phyloP scores from a whole-genome alignment of 2,888 invertebrate species.

The Caenorhabditis macrosperma region DNA sequence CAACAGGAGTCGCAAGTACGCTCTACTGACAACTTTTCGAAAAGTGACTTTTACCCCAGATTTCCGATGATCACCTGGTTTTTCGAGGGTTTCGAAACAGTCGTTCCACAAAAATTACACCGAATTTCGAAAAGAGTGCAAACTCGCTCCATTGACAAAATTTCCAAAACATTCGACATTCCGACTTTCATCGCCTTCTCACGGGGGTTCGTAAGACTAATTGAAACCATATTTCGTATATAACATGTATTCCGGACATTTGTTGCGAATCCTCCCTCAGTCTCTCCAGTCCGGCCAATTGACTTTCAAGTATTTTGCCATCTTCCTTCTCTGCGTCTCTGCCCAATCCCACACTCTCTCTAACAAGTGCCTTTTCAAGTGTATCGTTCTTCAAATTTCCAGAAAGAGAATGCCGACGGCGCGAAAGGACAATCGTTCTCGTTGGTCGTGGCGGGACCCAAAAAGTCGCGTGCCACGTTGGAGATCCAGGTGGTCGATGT shows the following conservation, averaged over 20 bases:
- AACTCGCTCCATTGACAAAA: too few relatives aligned
- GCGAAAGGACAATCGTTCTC: constrained; percentile 67
- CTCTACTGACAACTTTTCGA: neutral
- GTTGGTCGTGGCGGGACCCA: constrained; percentile 62
- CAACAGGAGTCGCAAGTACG: neutral
- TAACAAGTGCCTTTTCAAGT: constrained; percentile 85
- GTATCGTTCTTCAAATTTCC: constrained; percentile 35
- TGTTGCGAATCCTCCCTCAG: too few relatives aligned
- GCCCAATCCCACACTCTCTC: neutral
- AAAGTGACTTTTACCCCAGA: too few relatives aligned
- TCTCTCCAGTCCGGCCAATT: constrained; percentile 83
- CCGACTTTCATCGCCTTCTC: too few relatives aligned
- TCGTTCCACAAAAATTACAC: too few relatives aligned
- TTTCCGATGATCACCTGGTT: too few relatives aligned
- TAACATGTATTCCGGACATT: too few relatives aligned
- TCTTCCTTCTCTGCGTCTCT: neutral
- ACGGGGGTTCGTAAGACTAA: too few relatives aligned
- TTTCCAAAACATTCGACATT: too few relatives aligned
- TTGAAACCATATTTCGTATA: too few relatives aligned
- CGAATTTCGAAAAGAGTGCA: too few relatives aligned
- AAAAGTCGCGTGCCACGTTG: constrained; percentile 68
- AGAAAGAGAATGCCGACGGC: constrained; percentile 70
- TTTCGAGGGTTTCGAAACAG: too few relatives aligned
- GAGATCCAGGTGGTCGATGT: constrained; percentile 80
- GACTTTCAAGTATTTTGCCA: constrained; percentile 89